These are phyloP conservation scores for Phyllopteryx taeniolatus DNA, from an alignment of 2,113 vertebrate genomes.

Conservation along the genomic window DNA sequence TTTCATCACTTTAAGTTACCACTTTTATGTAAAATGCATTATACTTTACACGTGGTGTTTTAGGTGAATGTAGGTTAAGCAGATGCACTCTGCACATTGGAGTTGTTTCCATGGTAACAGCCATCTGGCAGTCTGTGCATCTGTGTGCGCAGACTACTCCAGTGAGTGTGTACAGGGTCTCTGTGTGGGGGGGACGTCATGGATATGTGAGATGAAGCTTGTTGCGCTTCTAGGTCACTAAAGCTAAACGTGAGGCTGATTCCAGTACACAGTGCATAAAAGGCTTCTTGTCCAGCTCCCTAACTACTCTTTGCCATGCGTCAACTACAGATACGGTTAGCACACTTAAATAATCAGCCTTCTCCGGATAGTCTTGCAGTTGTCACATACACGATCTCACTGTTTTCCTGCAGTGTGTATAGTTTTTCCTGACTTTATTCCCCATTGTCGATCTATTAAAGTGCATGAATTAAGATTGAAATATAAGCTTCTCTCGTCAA, in stretches of 20 bases:
- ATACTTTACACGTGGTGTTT: not conserved
- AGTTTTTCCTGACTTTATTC: not conserved
- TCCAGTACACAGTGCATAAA: not conserved
- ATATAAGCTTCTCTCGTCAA: not conserved
- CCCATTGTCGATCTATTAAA: not conserved
- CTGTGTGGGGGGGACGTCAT: not conserved
- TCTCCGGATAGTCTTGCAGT: not conserved
- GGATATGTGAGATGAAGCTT: conserved; percentile 35
- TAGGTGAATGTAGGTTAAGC: conserved; percentile 48
- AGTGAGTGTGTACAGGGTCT: conserved; percentile 6
- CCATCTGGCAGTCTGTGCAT: conserved; percentile 40
- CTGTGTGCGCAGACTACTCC: conserved; percentile 31
- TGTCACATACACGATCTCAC: not conserved
- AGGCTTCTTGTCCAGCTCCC: not conserved
- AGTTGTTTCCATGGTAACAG: conserved; percentile 69
- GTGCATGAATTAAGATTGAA: not conserved
- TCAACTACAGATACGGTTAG: not conserved
- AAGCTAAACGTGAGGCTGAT: not conserved
- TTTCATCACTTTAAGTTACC: not conserved
- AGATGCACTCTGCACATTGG: conserved; percentile 37
- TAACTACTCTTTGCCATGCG: not conserved
- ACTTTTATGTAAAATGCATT: not conserved
- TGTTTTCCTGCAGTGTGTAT: not conserved
- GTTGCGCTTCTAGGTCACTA: not conserved
- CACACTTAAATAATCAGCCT: not conserved